Evolutionary conservation across 2,888 invertebrate species (phyloP), one percentile per base, ranked within the genome.

Genomic region (Plagodis pulveraria): DNA sequence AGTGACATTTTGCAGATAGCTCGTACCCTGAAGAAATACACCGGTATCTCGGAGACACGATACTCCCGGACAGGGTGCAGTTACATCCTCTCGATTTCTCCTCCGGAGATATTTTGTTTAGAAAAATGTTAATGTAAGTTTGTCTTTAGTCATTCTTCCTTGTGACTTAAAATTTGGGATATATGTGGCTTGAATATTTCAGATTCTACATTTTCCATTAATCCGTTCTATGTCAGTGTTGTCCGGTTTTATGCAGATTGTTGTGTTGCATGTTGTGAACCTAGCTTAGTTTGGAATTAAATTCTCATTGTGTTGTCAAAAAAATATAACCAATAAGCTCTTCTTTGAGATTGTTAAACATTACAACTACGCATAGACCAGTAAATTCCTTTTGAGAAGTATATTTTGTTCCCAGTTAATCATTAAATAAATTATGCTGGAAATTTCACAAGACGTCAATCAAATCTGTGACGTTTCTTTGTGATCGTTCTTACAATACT

Each of bases 1-100:
- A 59, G 64, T 57, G 44, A 56, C 49, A 62, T 68, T 63, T 70
- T 71, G 56, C 70, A 71, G 71, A 56, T 68, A 71, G 70, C 52
- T 65, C 66, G 58, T 70, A 70, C 60, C 70, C 69, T 47, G 61
- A 66, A 56, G 65, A 45, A 53, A 51, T 71, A 40, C 57, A 62
- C 2, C 71, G 67, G 53, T 70, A 70, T 63, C 63, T 70, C 12
- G 65, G 66, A 49, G 55, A 61, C 62, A 60, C 58, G 43, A 54
- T 69, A 22, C 57, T 70, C 6, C 71, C 69, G 6, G 67, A 65
- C 45, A 64, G 65, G 57, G 59, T 70, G 32, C 69, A 71, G 63
- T 56, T 63, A 38, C 71, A 71, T 33, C 57, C 71, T 12, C 66
- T 71, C 47, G 68, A 69, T 64, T 71, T 67, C 61, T 68, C 70